These are phyloP conservation scores for Polypterus senegalus DNA, from an alignment of 2,113 vertebrate genomes.

Conservation along the genomic window DNA sequence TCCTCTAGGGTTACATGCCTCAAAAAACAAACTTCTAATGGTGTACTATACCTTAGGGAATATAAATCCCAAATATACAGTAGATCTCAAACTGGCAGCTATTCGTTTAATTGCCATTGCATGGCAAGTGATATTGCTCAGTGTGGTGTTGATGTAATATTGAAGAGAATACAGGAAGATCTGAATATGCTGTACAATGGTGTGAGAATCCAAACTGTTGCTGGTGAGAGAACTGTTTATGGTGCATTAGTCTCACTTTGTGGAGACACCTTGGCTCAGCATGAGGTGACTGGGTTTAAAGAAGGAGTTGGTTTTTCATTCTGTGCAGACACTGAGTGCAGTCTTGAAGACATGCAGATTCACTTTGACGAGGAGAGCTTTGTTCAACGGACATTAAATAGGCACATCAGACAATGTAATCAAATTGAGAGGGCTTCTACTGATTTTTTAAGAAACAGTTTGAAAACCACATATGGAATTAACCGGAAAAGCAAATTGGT, in stretches of 20 bases:
- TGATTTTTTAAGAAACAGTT: neutral
- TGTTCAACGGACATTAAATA: conserved; percentile 5
- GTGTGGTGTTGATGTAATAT: conserved; percentile 14
- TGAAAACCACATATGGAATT: conserved; percentile 22
- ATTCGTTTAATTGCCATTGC: conserved; percentile 9
- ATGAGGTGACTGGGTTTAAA: conserved; percentile 18
- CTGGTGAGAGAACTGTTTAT: conserved; percentile 3
- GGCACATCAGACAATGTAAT: neutral
- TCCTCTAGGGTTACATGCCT: conserved; percentile 25
- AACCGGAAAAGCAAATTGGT: conserved; percentile 22
- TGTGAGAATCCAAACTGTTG: conserved; percentile 4
- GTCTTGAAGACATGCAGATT: conserved; percentile 10
- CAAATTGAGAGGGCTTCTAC: too few relatives aligned
- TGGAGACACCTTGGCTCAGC: conserved; percentile 17
- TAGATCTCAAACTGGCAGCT: conserved; percentile 14
- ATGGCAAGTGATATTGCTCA: conserved; percentile 6
- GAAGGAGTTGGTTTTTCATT: conserved; percentile 16
- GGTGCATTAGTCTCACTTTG: conserved; percentile 10
- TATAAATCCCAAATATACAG: conserved; percentile 18
- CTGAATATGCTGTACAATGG: conserved; percentile 3
- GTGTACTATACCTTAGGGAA: conserved; percentile 17
- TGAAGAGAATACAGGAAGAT: neutral
- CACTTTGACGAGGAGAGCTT: conserved; percentile 14
- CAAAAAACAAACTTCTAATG: conserved; percentile 8
- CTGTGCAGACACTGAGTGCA: conserved; percentile 15